A percentile compares a stretch with the other conserved stretches of the same genome.
These are phyloP conservation scores for Lepus europaeus DNA, from an alignment of 2,113 vertebrate genomes.

Conservation along the genomic window DNA sequence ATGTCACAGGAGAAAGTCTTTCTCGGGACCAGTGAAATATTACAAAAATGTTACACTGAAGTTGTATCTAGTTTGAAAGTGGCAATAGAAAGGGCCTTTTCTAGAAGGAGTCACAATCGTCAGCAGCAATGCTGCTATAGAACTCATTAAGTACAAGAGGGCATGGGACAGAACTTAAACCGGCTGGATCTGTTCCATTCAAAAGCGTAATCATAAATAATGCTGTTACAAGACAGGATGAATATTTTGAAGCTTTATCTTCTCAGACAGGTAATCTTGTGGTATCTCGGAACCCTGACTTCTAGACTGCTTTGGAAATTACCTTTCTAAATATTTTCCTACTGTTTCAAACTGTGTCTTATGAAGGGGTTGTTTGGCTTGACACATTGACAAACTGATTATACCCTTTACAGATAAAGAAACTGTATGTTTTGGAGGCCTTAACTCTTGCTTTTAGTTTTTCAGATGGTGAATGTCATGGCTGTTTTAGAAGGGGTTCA, in stretches of 20 bases:
- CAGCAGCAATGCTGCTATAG: not conserved
- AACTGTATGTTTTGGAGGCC: not conserved
- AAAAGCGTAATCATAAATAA: not conserved
- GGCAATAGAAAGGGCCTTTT: not conserved
- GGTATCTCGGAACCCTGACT: not conserved
- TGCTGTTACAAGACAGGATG: not conserved
- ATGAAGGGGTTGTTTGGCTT: not conserved
- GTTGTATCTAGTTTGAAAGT: not conserved
- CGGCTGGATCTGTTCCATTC: not conserved
- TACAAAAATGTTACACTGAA: conserved; percentile 40
- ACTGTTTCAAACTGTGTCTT: conserved; percentile 23
- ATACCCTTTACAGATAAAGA: not conserved
- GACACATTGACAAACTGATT: not conserved
- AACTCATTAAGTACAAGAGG: not conserved
- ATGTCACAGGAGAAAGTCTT: not conserved
- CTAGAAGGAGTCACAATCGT: conserved; percentile 16
- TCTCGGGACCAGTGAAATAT: conserved; percentile 53
- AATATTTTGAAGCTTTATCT: not conserved
- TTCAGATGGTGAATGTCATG: not conserved
- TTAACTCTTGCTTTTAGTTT: not conserved
- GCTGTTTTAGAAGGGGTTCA: not conserved
- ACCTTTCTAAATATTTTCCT: conserved; percentile 39
- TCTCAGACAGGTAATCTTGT: not conserved
- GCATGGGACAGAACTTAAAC: not conserved
- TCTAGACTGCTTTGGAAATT: conserved; percentile 26